A percentile compares a stretch with the other conserved stretches of the same genome.
Conservation (phyloP, 2,888 invertebrate genomes). For the Enoplolaimus lenunculus region DNA sequence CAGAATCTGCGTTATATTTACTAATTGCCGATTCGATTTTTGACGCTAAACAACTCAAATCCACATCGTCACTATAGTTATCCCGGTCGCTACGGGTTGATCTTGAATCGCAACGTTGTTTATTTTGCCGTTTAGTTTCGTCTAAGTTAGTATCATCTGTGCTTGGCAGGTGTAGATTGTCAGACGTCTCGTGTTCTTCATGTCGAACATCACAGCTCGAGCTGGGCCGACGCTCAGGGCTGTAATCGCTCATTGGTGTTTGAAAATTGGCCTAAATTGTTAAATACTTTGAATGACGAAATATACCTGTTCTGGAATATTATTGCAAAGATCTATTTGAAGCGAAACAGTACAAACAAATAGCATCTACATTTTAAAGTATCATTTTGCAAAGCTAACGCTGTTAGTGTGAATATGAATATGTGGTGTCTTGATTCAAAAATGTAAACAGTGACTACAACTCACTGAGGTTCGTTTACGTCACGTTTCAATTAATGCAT, state of each 20-base stretch:
- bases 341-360: no score
- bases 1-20: background rate
- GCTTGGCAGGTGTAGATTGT: background rate
- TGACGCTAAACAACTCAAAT: background rate
- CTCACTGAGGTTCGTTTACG: no score
- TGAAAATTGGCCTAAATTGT: background rate
- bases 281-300: no score
- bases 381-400: no score
- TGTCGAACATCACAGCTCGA: background rate
- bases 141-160: background rate
- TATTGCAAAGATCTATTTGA: no score
- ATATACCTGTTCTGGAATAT: no score
- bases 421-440: no score
- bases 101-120: background rate
- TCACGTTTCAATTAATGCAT: no score
- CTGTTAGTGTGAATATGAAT: no score
- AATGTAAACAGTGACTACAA: no score
- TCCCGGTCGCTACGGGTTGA: background rate
- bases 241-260: background rate
- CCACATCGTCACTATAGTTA: background rate
- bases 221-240: background rate
- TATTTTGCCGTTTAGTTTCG: background rate
- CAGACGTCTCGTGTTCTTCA: background rate
- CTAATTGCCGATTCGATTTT: background rate
- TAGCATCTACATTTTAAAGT: no score